Evolutionary conservation across 2,888 invertebrate genomes (phyloP), one percentile per base, ranked within the genome.

Genomic region (Cyclophora punctaria): DNA sequence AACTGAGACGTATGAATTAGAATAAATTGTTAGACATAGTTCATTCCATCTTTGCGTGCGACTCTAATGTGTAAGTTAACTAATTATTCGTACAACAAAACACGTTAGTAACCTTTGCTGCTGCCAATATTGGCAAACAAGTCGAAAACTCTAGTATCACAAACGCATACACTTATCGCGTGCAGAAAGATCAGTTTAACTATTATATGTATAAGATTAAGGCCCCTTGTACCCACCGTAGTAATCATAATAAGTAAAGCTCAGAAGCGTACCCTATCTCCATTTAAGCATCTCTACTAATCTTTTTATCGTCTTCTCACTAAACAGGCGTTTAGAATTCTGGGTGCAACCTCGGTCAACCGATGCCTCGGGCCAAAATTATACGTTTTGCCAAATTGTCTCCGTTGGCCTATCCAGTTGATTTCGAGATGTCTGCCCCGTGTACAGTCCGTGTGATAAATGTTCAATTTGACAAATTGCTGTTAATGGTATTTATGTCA

Each of bases 361-460:
- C 76, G 72, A 74, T 64, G 66, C 65, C 67, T 64, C 60, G 69
- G 66, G 66, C 62, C 69, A 73, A 79, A 85, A 84, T 84, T 83
- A 83, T 78, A 78, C 78, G 74, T 71, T 75, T 71, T 69, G 68
- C 74, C 73, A 80, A 83, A 79, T 81, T 82, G 78, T 81, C 78
- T 72, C 71, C 66, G 59, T 62, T 70, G 64, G 70, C 68, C 71
- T 70, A 72, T 70, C 73, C 64, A 64, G 68, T 66, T 66, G 69
- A 68, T 75, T 74, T 78, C 66, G 67, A 77, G 71, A 75, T 73
- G 73, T 75, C 74, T 75, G 71, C 56, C 50, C 52, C 46, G 2
- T 49, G 71, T 78, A 80, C 68, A 48, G 75, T 64, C 57, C 35
- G 66, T 67, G 34, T 34, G 62, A 58, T 58, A 52, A 49, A 53